Evolutionary conservation across 2,797 vertebrate species (phyloP), one percentile per base, ranked within the genome.

Genomic region (Chlorospingus semifuscus): DNA sequence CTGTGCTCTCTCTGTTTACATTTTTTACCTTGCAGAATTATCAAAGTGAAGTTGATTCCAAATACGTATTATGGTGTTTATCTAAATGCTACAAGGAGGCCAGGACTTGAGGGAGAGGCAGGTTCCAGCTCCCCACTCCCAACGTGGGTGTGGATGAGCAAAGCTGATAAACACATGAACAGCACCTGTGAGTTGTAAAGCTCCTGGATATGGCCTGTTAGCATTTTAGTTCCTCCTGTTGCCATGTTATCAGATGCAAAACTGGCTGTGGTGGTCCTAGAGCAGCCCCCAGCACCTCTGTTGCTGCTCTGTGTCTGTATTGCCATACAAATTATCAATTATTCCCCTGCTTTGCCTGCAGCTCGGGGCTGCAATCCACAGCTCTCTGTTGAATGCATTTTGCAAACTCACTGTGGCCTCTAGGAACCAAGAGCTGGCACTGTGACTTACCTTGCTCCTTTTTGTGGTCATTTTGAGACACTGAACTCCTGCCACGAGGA

Each of bases 11-110:
- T 91, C 74, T 87, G 88, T 96, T 96, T 94, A 91, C 76, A 83
- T 81, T 87, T 72, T 69, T 82, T 94, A 47, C 66, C 82, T 81
- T 85, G 53, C 77, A 85, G 65, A 93, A 80, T 95, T 95, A 91
- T 36, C 19, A 12, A 71, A 83, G 76, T 34, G 71, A 69, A 75
- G 41, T 16, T 59, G 78, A 52, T 56, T 57, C 59, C 41, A 52
- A 94, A 53, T n/a, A 11, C 47, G 6, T 5, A n/a, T 44, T 2
- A 6, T 13, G 60, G 22, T 47, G 50, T 89, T 95, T 63, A 57
- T 90, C 57, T 71, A 32, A 83, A 50, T 27, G n/a, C 22, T 49
- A 19, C 26, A 24, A 32, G 50, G 64, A 64, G 86, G n/a, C 11
- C 55, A 78, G 74, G 56, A 8, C 30, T 12, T 11, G 55, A 41